Base-by-base conservation (phyloP, 1,140 invertebrate genomes). In the Drusus annulatus region DNA sequence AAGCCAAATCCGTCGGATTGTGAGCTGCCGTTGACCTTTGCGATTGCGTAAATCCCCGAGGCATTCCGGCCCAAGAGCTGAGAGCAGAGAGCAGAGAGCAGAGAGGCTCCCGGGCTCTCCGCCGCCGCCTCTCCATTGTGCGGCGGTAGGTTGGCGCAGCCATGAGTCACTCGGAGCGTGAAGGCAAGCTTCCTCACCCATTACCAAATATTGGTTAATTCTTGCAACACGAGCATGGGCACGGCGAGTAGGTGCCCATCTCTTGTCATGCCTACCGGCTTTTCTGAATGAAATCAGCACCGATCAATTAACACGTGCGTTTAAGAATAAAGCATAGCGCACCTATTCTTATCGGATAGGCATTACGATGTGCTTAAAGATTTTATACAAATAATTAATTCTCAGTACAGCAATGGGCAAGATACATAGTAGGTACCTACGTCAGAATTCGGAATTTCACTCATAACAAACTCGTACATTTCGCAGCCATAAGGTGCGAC, bases 171-270 rank as follows among this genome's bases (percentile, higher is more conserved):
- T n/a, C 65, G 65, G 17, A 69, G 31, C 65, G 65, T 69, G 65
- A 69, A 69, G 65, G 65, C 65, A 16, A 69, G 65, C n/a, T 45
- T 65, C 62, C 62, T 65, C 62, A 28, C 25, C 62, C 62, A 65
- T 65, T 65, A 65, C 62, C 62, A 65, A 65, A 65, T 25, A 25
- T 65, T 65, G 62, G 21, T 16, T 65, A 65, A 65, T 65, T 65
- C 62, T 65, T 65, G 62, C 62, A 28, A 25, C 62, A 65, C 62
- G 56, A 56, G 19, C 3, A 45, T 10, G 25, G 8, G 2, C 23
- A 25, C 58, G 58, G 7, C 31, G 31, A 36, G 31, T 8, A 8
- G 13, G 36, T 45, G 36, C 36, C 36, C 36, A 45, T 45, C 36
- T 45, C 10, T 1, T 45, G 36, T 45, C 36, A 45, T 45, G 36